Percentiles rank a stretch among this genome's conserved stretches.
These are phyloP conservation scores for Amphibalanus amphitrite DNA, from an alignment of 1,140 invertebrate genomes.

Conservation along the genomic window DNA sequence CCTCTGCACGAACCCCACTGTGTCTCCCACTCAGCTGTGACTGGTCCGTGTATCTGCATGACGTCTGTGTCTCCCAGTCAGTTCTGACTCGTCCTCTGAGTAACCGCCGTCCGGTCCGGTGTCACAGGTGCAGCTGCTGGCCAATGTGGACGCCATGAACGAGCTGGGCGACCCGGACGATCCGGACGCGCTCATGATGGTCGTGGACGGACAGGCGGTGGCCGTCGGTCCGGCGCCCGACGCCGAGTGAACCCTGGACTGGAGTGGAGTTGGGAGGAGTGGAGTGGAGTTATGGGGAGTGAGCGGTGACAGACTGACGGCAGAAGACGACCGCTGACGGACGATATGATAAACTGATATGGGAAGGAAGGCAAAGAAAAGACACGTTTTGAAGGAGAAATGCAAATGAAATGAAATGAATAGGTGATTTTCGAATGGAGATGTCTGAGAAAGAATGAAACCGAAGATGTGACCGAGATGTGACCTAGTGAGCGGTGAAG, in stretches of 20 bases:
- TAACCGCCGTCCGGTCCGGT: no score
- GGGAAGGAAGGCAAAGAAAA: background rate
- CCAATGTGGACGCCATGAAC: background rate
- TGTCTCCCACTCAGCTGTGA: no score
- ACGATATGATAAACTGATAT: background rate
- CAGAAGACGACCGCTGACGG: no score
- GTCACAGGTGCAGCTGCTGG: conserved; percentile 1
- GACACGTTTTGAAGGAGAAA: background rate
- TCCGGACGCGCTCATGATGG: background rate
- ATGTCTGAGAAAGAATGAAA: background rate
- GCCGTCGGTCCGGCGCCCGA: background rate
- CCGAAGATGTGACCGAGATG: no score
- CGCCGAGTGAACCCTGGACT: background rate
- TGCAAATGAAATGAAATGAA: background rate
- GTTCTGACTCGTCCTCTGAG: no score
- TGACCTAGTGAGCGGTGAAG: no score
- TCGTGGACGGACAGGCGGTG: background rate
- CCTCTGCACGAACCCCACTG: no score
- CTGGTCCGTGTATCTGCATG: no score
- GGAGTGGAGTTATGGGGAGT: background rate
- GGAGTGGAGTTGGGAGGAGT: background rate
- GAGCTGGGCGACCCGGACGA: background rate
- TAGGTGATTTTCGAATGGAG: background rate
- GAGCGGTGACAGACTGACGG: background rate
- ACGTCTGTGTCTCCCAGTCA: no score